Evolutionary conservation across 1,140 invertebrate species (phyloP).

Genomic region (Oreohelix idahoensis): DNA sequence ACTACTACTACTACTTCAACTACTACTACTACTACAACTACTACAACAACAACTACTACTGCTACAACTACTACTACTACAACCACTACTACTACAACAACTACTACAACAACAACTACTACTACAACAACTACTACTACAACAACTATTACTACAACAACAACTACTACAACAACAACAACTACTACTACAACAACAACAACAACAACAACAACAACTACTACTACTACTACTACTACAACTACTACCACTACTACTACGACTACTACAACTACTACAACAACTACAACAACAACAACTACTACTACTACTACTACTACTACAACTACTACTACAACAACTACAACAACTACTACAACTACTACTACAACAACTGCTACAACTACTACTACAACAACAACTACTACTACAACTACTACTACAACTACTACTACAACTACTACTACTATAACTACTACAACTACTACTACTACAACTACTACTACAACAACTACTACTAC

Average conservation of each 20-base stretch:
- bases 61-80: no score
- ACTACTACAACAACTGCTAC: no score
- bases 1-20: conserved; percentile 44
- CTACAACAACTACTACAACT: conserved; percentile 3
- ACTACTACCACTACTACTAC: no score
- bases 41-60: conserved; percentile 46
- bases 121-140: no score
- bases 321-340: not conserved
- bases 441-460: no score
- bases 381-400: no score
- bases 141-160: conserved; percentile 49
- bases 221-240: conserved; percentile 41
- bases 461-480: conserved; percentile 33
- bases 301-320: no score
- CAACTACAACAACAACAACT: not conserved
- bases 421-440: conserved; percentile 68
- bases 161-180: conserved; percentile 48
- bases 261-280: no score
- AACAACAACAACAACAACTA: conserved; percentile 31
- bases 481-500: conserved; percentile 5
- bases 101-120: conserved; percentile 50
- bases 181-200: conserved; percentile 13
- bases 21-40: conserved; percentile 44
- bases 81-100: no score
- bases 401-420: conserved; percentile 42